Base-by-base conservation (phyloP, 2,113 vertebrate genomes). In the Willisornis vidua region DNA sequence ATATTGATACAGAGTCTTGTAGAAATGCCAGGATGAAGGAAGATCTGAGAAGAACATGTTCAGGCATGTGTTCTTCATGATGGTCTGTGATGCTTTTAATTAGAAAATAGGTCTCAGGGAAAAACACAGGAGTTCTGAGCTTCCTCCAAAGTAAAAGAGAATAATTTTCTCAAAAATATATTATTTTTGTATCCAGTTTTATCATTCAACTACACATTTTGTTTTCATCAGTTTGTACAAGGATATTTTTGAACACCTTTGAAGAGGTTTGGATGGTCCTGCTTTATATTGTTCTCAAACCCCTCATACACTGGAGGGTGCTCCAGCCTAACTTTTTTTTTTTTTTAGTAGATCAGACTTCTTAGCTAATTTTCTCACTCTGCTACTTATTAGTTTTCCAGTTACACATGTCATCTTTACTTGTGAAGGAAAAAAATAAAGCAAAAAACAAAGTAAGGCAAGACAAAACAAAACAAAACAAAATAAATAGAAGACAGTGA, bases 201-300 rank as follows among this genome's bases (percentile, higher is more conserved):
- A 59, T 54, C 1, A 9, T 39, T 52, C 1, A 37, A 3, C 11
- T 57, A 7, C 11, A 59, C 3, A 4, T 63, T 86, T 66, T 31
- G 2, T 48, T 93, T 85, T 75, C 18, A 29, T 12, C 31, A 33
- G 8, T 51, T 82, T 63, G 10, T 43, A 31, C 9, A 39, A 48
- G 9, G 26, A 28, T 4, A 20, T 20, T 33, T 79, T 62, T 49
- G 3, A 37, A 62, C 3, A 3, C 1, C 13, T 83, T 37, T 46
- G 41, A 66, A 73, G 7, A 62, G 1, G 1, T 35, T 66, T 49
- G 20, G 3, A 10, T 43, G 4, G 6, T 49, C 19, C 7, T 61
- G 6, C 4, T 5, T 61, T 49, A 61, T 0, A 0, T 4, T 79
- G 26, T 7, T n/a, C 7, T 77, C 25, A 63, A 52, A 54, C 7